These are phyloP conservation scores for Nephrotoma appendiculata DNA, from an alignment of 2,888 invertebrate species.

Conservation along the genomic window DNA sequence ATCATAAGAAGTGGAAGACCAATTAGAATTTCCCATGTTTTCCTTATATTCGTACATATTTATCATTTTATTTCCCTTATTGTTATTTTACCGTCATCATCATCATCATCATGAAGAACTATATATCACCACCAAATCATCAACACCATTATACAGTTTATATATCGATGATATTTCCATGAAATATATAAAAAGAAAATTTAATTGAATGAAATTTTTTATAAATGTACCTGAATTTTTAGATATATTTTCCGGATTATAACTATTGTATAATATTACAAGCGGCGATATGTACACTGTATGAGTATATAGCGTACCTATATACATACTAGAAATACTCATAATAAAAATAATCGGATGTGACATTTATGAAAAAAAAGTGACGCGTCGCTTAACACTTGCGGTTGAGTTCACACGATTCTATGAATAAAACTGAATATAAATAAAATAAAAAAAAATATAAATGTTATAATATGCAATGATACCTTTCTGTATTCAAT, in stretches of 20 bases:
- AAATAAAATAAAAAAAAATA: not conserved
- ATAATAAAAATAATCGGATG: conserved; percentile 1
- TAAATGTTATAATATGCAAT: not conserved
- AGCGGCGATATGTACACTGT: not conserved
- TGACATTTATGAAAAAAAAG: conserved; percentile 1
- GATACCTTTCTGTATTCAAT: not conserved
- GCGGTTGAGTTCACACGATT: conserved; percentile 1
- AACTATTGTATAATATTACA: not conserved
- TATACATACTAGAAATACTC: not conserved
- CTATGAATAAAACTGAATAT: not conserved
- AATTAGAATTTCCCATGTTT: not conserved
- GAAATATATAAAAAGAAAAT: not conserved
- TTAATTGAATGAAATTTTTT: not conserved
- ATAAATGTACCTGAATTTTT: not conserved
- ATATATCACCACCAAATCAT: not conserved
- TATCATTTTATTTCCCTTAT: not conserved
- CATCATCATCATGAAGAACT: not conserved
- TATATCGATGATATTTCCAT: not conserved
- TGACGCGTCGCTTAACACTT: conserved; percentile 2
- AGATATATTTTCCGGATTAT: not conserved
- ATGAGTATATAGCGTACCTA: not conserved
- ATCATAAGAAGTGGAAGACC: not conserved
- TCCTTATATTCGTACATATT: not conserved
- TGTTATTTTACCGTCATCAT: not conserved
- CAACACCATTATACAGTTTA: not conserved